Evolutionary conservation across 2,113 vertebrate species (phyloP), one percentile per base, ranked within the genome.

Genomic region (Sphaerodactylus townsendi): DNA sequence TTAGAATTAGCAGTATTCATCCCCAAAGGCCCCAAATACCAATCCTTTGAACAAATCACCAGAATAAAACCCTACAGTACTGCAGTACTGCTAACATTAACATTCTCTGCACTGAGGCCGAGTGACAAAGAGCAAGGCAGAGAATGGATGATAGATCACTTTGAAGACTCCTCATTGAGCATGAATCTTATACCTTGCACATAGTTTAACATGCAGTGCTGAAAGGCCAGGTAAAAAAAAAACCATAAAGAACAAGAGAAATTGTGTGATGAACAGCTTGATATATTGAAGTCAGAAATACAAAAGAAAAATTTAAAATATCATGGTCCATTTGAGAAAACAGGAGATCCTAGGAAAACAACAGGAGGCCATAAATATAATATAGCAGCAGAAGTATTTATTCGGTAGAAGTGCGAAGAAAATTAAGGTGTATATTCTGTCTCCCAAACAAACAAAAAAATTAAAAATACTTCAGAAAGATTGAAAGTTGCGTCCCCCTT

Each of bases 391-490:
- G 85, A 81, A 89, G 66, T 81, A 62, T 95, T 95, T 95, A 93
- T 91, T 96, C 53, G 86, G 87, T 0, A 46, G 89, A 92, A 81
- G 82, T 81, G 83, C 93, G 83, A 92, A 89, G 77, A 91, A 84
- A 80, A 1, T 87, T 71, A 76, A 44, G 46, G 44, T 86, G 77
- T 85, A 86, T 75, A 62, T 66, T 90, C 81, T 89, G 44, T 90
- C 21, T 85, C 41, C 33, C 48, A 56, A 81, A 41, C 70, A 71
- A 81, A 81, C n/a, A 23, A 76, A 39, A n/a, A 77, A 35, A 62
- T 25, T 44, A 92, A 93, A 91, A 92, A 84, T 82, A 68, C 70
- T 90, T 73, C 30, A 78, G 23, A 33, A 23, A 48, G 59, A 81
- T 87, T 85, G 89, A 83, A 90, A 88, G 81, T 82, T 71, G 85